phyloP scores from a whole-genome alignment of 2,113 vertebrate species.

The Melanocharis versteri region DNA sequence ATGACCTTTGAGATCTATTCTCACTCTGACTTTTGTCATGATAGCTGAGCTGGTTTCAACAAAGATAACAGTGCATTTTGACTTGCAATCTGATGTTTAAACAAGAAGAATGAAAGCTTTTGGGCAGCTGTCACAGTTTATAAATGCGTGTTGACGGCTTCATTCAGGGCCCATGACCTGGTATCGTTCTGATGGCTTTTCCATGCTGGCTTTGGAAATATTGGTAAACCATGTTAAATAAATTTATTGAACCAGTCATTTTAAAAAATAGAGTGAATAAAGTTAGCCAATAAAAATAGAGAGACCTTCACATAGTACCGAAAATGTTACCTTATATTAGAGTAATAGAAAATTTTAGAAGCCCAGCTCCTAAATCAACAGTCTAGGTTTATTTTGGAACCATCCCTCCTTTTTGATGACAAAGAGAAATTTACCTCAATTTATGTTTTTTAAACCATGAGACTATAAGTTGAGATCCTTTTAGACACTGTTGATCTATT shows the following conservation, averaged over 20 bases:
- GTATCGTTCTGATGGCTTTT: conserved; percentile 52
- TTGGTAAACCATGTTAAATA: conserved; percentile 58
- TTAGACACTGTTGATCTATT: conserved; percentile 4
- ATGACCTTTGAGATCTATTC: conserved; percentile 68
- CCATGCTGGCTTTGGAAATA: conserved; percentile 63
- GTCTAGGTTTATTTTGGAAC: conserved; percentile 62
- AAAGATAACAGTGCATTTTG: conserved; percentile 81
- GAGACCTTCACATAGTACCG: not conserved
- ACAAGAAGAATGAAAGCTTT: conserved; percentile 81
- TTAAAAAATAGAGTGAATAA: not conserved
- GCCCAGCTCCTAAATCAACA: conserved; percentile 40
- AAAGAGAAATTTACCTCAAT: conserved; percentile 43
- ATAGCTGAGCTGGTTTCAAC: conserved; percentile 80
- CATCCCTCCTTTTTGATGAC: not conserved
- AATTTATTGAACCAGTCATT: conserved; percentile 40
- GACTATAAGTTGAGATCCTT: not conserved
- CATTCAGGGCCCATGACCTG: conserved; percentile 76
- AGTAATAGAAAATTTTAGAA: conserved; percentile 58
- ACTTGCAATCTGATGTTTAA: conserved; percentile 75
- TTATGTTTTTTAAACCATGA: conserved; percentile 7
- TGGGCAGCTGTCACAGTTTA: conserved; percentile 80
- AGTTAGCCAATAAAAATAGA: conserved; percentile 64
- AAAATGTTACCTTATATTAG: conserved; percentile 19
- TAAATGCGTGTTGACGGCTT: conserved; percentile 82
- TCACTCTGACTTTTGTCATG: conserved; percentile 70